Evolutionary conservation across 2,888 invertebrate genomes (phyloP), one percentile per base, ranked within the genome.

Genomic region (Ferrisia virgata): DNA sequence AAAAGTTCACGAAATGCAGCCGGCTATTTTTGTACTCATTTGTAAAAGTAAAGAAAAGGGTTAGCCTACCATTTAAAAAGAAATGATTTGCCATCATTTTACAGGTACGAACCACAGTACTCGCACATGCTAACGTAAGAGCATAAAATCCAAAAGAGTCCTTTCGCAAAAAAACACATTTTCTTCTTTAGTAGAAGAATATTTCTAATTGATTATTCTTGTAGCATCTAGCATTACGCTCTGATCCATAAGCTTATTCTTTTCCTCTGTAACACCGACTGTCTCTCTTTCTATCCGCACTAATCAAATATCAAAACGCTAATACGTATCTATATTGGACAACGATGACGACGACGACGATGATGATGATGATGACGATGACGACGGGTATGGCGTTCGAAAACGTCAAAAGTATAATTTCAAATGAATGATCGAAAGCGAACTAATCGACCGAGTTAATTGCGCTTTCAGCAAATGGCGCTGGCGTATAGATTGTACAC

Each of bases 371-470:
- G n/a, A n/a, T n/a, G n/a, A n/a, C n/a, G n/a, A n/a, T 8, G 18
- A 53, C 28, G 13, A 64, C 28, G 64, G n/a, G n/a, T n/a, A n/a
- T n/a, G n/a, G n/a, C n/a, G n/a, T n/a, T n/a, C n/a, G n/a, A n/a
- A 64, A 64, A 64, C 64, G 64, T 64, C 64, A 28, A 64, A 64
- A 64, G 28, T 64, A 64, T 64, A 53, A 53, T 53, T 53, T n/a
- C 3, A 47, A 47, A 47, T 64, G 28, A 64, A 64, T 64, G 64
- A 64, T 64, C 28, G 64, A 64, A 64, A 64, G 13, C 64, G 15
- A 28, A 64, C 64, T 64, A 64, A 64, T 64, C 28, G 28, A 64
- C 64, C 64, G 28, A 64, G 64, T 64, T 64, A 64, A 64, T 64
- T 64, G 18, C 28, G 15, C 64, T 64, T 64, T 18, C 18, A 53